A percentile compares a stretch with the other conserved stretches of the same genome.
phyloP scores from a whole-genome alignment of 1,140 invertebrate species.

The Lepidurus couesii region DNA sequence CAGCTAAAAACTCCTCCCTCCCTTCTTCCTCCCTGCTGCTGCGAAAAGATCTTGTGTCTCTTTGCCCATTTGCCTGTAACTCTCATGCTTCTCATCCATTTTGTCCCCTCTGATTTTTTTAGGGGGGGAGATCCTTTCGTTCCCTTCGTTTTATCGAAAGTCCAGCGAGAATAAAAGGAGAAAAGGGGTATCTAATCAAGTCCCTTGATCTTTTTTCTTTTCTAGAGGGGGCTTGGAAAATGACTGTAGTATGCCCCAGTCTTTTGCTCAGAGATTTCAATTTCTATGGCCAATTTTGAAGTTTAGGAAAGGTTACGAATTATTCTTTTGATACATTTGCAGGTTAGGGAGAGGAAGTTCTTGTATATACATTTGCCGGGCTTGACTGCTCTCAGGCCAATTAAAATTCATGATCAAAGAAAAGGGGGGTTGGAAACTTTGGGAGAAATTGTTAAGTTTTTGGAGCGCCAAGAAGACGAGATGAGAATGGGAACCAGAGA shows the following conservation, averaged over 20 bases:
- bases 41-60: too few species aligned
- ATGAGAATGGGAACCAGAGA: slow-evolving; percentile 16
- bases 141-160: not conserved
- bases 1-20: too few species aligned
- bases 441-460: not conserved
- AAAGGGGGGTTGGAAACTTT: not conserved
- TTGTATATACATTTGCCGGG: not conserved
- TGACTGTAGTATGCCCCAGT: not conserved
- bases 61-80: too few species aligned
- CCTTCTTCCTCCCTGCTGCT: too few species aligned
- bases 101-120: too few species aligned
- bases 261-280: not conserved
- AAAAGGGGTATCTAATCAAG: slow-evolving; percentile 18
- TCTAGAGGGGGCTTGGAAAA: not conserved
- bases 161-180: not conserved
- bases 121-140: too few species aligned
- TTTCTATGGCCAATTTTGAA: not conserved
- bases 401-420: not conserved
- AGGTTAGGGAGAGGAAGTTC: not conserved
- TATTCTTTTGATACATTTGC: not conserved
- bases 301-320: not conserved
- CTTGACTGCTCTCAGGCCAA: slow-evolving; percentile 4
- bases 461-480: not conserved
- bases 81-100: too few species aligned
- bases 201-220: not conserved